Evolutionary conservation across 2,113 vertebrate species (phyloP).

Genomic region (Manacus vitellinus): DNA sequence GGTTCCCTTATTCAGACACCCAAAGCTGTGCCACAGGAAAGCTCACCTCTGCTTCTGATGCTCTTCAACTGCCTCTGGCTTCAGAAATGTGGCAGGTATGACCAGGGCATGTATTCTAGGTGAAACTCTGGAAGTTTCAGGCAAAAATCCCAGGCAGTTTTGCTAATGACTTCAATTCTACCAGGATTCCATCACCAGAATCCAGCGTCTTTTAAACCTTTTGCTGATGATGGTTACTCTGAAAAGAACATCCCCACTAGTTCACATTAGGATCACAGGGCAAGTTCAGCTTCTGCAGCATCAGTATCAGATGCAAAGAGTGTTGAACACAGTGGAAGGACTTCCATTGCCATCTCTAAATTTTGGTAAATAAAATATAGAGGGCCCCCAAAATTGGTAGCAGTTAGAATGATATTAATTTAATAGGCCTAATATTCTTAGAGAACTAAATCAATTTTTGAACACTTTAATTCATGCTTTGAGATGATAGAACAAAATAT

Average conservation of each 20-base stretch:
- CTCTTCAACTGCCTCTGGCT: background rate
- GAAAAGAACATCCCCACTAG: background rate
- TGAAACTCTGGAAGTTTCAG: background rate
- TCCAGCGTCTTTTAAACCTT: background rate
- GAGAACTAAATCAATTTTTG: background rate
- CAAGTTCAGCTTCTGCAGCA: background rate
- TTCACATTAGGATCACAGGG: background rate
- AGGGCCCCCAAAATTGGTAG: background rate
- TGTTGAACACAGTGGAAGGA: background rate
- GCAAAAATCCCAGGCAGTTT: background rate
- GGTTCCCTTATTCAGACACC: background rate
- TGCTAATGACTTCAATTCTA: background rate
- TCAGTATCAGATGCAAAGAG: background rate
- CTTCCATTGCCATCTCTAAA: background rate
- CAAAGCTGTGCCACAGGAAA: background rate
- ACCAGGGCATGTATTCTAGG: background rate
- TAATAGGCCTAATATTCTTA: background rate
- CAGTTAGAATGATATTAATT: background rate
- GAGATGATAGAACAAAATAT: background rate
- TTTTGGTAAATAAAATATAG: background rate
- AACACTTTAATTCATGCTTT: background rate
- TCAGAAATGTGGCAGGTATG: background rate
- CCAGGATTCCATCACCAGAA: background rate
- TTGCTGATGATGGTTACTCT: background rate
- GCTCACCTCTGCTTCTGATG: background rate